Evolutionary conservation across 2,888 invertebrate species (phyloP).

Genomic region (Liodrosophila aerea): DNA sequence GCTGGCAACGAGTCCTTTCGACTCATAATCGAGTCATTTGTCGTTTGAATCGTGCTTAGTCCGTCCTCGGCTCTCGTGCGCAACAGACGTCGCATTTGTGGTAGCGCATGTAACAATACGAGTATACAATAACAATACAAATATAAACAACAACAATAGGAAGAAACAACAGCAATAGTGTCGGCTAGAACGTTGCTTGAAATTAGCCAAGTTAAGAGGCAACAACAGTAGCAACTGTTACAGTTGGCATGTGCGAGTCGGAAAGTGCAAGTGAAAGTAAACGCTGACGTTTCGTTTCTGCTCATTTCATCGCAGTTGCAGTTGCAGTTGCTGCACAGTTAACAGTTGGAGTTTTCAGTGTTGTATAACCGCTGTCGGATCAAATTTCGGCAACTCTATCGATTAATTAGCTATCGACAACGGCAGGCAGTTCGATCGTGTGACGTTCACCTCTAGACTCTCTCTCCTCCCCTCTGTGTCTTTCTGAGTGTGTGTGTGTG

Average conservation of each 20-base stretch:
- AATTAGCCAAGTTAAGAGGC: slow-evolving; percentile 49
- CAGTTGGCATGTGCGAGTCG: slow-evolving; percentile 5
- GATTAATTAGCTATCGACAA: slow-evolving; percentile 39
- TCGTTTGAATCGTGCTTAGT: slow-evolving; percentile 56
- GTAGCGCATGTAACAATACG: slow-evolving; percentile 26
- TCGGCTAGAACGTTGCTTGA: slow-evolving; percentile 57
- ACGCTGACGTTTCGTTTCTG: slow-evolving; percentile 8
- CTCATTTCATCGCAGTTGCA: slow-evolving; percentile 14
- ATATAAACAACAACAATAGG: slow-evolving; percentile 36
- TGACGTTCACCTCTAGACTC: no score
- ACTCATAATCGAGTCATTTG: slow-evolving; percentile 23
- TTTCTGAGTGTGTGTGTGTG: slow-evolving; percentile 1
- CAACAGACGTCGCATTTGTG: slow-evolving; percentile 66
- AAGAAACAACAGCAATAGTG: slow-evolving; percentile 8
- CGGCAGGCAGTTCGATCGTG: slow-evolving; percentile 36
- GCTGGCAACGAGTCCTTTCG: slow-evolving; percentile 35
- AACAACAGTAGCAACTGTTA: slow-evolving; percentile 1
- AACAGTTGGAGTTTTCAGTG: slow-evolving; percentile 40
- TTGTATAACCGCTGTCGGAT: slow-evolving; percentile 56
- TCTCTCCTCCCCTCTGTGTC: not conserved
- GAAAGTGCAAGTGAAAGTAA: slow-evolving; percentile 24
- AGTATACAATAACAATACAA: slow-evolving; percentile 28
- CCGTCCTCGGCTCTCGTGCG: slow-evolving; percentile 80
- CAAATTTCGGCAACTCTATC: slow-evolving; percentile 22
- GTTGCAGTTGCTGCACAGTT: slow-evolving; percentile 9